A percentile compares a stretch with the other conserved stretches of the same genome.
Evolutionary conservation across 2,797 vertebrate genomes (phyloP).

Genomic region (Pseudocheirus occidentalis): DNA sequence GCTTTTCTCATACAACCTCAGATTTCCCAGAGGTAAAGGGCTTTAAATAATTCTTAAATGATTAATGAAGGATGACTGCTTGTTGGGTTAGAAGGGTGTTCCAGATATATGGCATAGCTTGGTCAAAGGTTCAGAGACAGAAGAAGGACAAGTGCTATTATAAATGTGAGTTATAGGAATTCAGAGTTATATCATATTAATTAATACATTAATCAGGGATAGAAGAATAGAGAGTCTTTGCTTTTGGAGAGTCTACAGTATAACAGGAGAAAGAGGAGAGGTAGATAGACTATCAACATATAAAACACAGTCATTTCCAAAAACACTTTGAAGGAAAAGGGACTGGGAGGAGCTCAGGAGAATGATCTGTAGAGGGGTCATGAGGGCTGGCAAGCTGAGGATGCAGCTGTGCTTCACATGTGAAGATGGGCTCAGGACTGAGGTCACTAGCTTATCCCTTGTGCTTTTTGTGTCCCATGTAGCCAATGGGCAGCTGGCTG

Average conservation of each 20-base stretch:
- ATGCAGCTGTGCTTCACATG: neutral
- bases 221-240: conserved; percentile 6
- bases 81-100: neutral
- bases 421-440: too few species aligned
- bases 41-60: neutral
- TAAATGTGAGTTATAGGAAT: neutral
- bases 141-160: conserved; percentile 11
- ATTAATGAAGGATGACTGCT: neutral
- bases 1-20: neutral
- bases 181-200: neutral
- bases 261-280: conserved; percentile 14
- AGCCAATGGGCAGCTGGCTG: conserved; percentile 88
- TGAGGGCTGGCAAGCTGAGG: neutral
- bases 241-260: neutral
- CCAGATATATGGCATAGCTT: neutral
- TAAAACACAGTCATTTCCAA: neutral
- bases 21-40: neutral
- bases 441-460: conserved; percentile 12
- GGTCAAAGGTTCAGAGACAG: neutral
- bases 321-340: neutral
- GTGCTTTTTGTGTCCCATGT: conserved; percentile 27
- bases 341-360: neutral
- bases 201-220: conserved; percentile 6
- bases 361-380: neutral
- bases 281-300: conserved; percentile 4